Conservation (phyloP, 1,140 invertebrate species). For the Bathynomus jamesi region DNA sequence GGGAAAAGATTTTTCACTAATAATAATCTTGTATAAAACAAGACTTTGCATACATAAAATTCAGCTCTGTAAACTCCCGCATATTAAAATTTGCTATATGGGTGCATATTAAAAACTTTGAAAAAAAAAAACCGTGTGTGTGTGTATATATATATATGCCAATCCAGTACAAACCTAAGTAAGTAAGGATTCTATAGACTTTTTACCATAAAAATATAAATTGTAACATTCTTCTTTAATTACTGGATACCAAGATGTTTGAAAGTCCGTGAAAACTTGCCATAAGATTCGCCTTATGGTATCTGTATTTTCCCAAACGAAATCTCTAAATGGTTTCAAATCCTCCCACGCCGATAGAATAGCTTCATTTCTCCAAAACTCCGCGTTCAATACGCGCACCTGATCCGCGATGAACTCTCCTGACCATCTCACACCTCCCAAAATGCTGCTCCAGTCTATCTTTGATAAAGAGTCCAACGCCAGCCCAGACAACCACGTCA, state of each 20-base stretch:
- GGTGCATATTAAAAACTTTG: too few species aligned
- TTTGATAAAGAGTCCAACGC: too few species aligned
- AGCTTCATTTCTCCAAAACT: neutral
- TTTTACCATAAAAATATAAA: neutral
- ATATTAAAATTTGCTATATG: too few species aligned
- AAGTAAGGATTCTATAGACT: neutral
- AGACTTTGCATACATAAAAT: too few species aligned
- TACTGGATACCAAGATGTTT: neutral
- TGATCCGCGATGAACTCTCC: neutral
- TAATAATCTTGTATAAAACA: too few species aligned
- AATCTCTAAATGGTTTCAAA: neutral
- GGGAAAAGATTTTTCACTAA: too few species aligned
- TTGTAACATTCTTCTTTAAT: neutral
- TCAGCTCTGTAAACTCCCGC: too few species aligned
- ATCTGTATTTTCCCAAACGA: neutral
- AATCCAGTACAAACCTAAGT: neutral
- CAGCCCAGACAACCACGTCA: neutral
- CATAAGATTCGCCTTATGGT: neutral
- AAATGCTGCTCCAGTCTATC: neutral
- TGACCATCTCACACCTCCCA: neutral
- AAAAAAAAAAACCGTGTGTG: too few species aligned
- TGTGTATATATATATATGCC: too few species aligned
- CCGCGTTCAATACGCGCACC: neutral
- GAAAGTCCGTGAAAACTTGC: neutral
- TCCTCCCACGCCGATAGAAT: neutral